Percentiles rank a stretch among this genome's conserved stretches.
Conservation (phyloP, 2,797 vertebrate genomes). For the Sebastes umbrosus region DNA sequence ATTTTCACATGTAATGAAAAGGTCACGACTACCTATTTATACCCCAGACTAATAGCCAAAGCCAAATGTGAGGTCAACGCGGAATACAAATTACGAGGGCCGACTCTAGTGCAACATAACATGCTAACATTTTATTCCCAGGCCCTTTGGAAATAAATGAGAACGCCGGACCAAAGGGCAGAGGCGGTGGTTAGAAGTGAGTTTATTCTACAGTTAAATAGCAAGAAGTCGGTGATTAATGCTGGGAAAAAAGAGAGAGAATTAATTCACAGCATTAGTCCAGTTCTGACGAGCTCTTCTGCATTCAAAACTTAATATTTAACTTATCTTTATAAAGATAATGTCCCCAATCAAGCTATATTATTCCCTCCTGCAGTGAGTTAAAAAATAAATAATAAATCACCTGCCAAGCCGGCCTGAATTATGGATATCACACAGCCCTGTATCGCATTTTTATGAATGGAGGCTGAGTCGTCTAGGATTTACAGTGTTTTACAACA, state of each 20-base stretch:
- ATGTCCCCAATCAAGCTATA: neutral
- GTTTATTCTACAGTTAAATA: neutral
- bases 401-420: neutral
- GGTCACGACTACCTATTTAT: slow-evolving; percentile 17
- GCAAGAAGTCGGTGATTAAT: neutral
- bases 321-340: neutral
- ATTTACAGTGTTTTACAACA: slow-evolving; percentile 36
- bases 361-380: neutral
- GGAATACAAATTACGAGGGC: neutral
- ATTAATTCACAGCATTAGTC: neutral
- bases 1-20: slow-evolving; percentile 50
- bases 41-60: neutral
- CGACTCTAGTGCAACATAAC: neutral
- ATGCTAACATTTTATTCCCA: neutral
- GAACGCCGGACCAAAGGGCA: neutral
- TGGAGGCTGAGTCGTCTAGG: slow-evolving; percentile 22
- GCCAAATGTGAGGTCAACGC: neutral
- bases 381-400: neutral
- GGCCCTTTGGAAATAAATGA: neutral
- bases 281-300: neutral
- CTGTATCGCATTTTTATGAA: slow-evolving; percentile 20
- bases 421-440: slow-evolving; percentile 32
- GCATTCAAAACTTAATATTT: neutral
- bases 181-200: neutral
- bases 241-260: neutral